Base-by-base conservation (phyloP, 1,140 invertebrate species). In the Drosophila eugracilis region DNA sequence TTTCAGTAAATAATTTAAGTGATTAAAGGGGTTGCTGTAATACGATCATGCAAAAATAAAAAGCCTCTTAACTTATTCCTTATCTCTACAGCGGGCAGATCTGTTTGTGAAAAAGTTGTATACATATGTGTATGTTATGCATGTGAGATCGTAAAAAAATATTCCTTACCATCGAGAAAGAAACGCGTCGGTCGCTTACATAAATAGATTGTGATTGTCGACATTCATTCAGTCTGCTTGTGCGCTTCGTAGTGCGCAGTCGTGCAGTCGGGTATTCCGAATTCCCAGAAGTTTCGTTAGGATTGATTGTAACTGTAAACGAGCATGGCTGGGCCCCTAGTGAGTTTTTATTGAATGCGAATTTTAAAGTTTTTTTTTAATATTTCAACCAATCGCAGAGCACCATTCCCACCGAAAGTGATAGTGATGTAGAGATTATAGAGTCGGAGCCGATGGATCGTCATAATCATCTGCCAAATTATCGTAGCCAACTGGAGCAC, bases 371-470 rank as follows among this genome's bases (percentile, higher is more conserved):
- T 12, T 3, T 26, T 26, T 1, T 26, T 30, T 30, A 30, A 30
- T 30, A 30, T 9, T 30, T 7, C 5, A 5, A 9, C 34, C 14
- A 58, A 30, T 7, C 19, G 0, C 21, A 39, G 17, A 28, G 4
- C 14, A 7, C 21, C n/a, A 10, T 7, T 14, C 12, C 1, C 4
- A 3, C n/a, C 1, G 9, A 55, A 9, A 55, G 24, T 9, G 34
- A 58, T 14, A 57, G 28, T n/a, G 28, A 58, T 32, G 28, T 59
- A 14, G 17, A 58, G 19, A 24, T 65, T 7, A 37, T 10, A 3
- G 26, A 34, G 14, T 12, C 30, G 12, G 22, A 47, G 14, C 3
- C 10, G 3, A 26, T 26, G 1, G 4, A 45, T 2, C 5, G 15
- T 24, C n/a, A 14, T 14, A 2, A 15, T 1, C 7, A 26, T 9